Evolutionary conservation across 2,113 vertebrate genomes (phyloP).

Genomic region (Dolichallabes microphthalmus): DNA sequence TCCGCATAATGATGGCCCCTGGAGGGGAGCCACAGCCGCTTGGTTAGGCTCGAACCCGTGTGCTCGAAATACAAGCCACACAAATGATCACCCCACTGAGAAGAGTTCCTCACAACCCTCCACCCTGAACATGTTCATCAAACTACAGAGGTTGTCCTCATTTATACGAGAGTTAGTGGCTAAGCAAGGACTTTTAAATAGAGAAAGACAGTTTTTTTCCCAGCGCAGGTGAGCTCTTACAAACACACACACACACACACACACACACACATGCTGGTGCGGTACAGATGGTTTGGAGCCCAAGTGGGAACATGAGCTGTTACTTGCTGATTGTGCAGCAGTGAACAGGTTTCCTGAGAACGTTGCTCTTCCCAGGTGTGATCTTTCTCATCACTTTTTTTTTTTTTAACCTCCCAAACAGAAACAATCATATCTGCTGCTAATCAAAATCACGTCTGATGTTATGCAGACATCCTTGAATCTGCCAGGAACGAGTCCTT

Average conservation of each 20-base stretch:
- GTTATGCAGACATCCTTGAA: background rate
- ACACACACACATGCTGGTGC: constrained; percentile 3
- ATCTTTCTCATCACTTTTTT: constrained; percentile 23
- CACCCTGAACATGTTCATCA: constrained; percentile 14
- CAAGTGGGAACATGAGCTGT: constrained; percentile 57
- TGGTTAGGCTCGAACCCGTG: background rate
- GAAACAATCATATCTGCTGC: constrained; percentile 6
- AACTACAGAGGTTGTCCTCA: background rate
- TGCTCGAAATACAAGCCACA: constrained; percentile 30
- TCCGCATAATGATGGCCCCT: constrained; percentile 50
- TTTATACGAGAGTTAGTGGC: background rate
- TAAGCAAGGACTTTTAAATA: constrained; percentile 6
- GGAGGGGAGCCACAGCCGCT: constrained; percentile 35
- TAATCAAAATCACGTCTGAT: constrained; percentile 9
- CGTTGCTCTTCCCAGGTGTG: constrained; percentile 28
- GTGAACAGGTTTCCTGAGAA: constrained; percentile 62
- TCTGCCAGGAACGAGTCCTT: background rate
- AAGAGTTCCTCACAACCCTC: constrained; percentile 22
- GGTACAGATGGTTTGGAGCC: constrained; percentile 62
- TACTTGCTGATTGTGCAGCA: constrained; percentile 59
- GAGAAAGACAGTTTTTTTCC: constrained; percentile 8
- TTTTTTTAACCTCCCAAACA: background rate
- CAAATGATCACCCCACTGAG: constrained; percentile 49
- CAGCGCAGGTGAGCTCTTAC: constrained; percentile 28
- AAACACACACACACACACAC: constrained; percentile 1